Base-by-base conservation (phyloP, 2,888 invertebrate species). In the Aspidapion aeneum region DNA sequence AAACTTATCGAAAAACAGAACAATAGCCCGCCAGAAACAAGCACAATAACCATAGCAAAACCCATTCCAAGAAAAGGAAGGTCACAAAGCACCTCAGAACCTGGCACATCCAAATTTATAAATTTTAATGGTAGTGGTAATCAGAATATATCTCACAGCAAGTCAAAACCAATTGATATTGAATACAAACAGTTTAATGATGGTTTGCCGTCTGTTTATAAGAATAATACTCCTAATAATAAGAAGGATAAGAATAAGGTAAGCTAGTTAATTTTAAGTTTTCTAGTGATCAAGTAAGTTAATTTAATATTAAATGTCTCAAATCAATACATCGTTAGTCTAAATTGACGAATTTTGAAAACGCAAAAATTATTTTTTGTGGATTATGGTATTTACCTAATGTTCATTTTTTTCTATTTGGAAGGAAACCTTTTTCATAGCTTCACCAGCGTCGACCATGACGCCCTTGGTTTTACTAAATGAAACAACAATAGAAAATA, bases 1-100 rank as follows among this genome's bases (percentile, higher is more conserved):
- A 86, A 87, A 77, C 87, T 95, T 70, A 89, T 95, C 67, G 87
- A 90, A 63, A 83, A 85, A 5, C 84, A 84, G 58, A 81, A 85
- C 52, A 81, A 70, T 19, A 74, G 71, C 55, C 70, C 68, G 17
- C 73, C 75, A 19, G 77, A 76, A 58, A 78, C 62, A 21, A 83
- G 83, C 70, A 84, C 80, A 68, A 79, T 84, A 35, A 81, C 81
- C n/a, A 82, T 84, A 12, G 83, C 82, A 58, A 82, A 83, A 72
- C 84, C 85, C 16, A 82, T 84, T 35, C 80, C 84, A 1, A 76
- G 83, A 69, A 80, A 79, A 22, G 79, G 80, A 18, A 78, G 82
- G 70, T 81, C 82, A 2, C 77, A 82, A 52, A 79, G 77, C 66
- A 72, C 74, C 17, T 78, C 79, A 51, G 79, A 79, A 63, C 63